Evolutionary conservation across 2,888 invertebrate species (phyloP).

Genomic region (Acleris sparsana): DNA sequence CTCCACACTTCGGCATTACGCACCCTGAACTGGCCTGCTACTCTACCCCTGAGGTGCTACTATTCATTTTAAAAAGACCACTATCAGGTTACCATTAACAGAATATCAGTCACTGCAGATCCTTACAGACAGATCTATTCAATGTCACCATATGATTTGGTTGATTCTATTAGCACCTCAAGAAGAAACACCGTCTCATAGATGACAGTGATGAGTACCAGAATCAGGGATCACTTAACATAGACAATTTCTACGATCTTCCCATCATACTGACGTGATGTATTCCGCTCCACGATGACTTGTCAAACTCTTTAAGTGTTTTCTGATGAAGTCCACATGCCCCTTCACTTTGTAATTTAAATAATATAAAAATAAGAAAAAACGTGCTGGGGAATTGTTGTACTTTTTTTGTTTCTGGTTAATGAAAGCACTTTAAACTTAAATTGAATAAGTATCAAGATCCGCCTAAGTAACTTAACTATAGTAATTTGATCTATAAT

Average conservation of each 20-base stretch:
- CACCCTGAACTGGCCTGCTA: no score
- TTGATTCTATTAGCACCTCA: no score
- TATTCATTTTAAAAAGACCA: no score
- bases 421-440: not conserved
- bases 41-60: no score
- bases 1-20: not conserved
- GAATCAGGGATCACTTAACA: no score
- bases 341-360: not conserved
- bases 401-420: slow-evolving; percentile 4
- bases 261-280: not conserved
- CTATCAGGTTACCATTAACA: no score
- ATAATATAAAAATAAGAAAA: slow-evolving; percentile 1
- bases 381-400: slow-evolving; percentile 13
- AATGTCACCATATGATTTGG: no score
- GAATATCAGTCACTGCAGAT: no score
- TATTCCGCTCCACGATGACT: slow-evolving; percentile 10
- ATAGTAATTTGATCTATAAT: not conserved
- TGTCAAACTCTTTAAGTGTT: not conserved
- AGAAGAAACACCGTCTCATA: no score
- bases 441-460: slow-evolving; percentile 5
- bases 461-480: slow-evolving; percentile 23
- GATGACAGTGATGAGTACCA: no score
- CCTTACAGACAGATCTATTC: no score
- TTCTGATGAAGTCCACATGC: not conserved
- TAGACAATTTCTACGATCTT: not conserved